Base-by-base conservation (phyloP, 2,113 vertebrate genomes). In the Vicugna pacos region DNA sequence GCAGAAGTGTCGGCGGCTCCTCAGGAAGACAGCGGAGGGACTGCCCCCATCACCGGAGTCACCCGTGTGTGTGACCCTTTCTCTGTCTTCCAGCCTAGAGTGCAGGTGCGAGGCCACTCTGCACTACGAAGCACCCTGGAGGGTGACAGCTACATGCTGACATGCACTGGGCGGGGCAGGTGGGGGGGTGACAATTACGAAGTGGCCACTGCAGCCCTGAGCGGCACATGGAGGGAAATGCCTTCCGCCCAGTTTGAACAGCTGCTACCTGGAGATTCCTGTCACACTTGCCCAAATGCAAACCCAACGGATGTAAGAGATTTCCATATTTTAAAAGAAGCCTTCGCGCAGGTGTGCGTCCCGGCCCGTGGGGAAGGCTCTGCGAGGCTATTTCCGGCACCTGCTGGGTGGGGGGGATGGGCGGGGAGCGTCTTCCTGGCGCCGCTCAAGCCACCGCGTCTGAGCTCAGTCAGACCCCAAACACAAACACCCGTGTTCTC, bases 1-100 rank as follows among this genome's bases (percentile, higher is more conserved):
- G 17, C 10, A n/a, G 52, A 9, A 1, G 38, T 28, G 79, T 3
- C 0, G 0, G 56, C 1, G n/a, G 42, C 16, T 5, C 87, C 12
- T 28, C 3, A 14, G 87, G 73, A 28, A 20, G 24, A 50, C 72
- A 19, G 72, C 42, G 13, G 20, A 50, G 22, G 30, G 22, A 28
- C 32, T 35, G n/a, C 10, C 52, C 3, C 70, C 3, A 20, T 35
- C n/a, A 35, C 8, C 8, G 22, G 32, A 62, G 12, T 17, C 4
- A 35, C 56, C 38, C 19, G 26, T 3, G 6, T 8, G 15, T 17
- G 38, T 35, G 3, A 5, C 22, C 58, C 2, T 32, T 56, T 32
- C 52, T 87, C 24, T 10, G 24, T 52, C 35, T 24, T 88, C 28
- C 13, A 22, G 52, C 15, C 38, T 1, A 4, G 16, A 14, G 22